Evolutionary conservation across 1,140 invertebrate species (phyloP), one percentile per base, ranked within the genome.

Genomic region (Plectus sambesii): DNA sequence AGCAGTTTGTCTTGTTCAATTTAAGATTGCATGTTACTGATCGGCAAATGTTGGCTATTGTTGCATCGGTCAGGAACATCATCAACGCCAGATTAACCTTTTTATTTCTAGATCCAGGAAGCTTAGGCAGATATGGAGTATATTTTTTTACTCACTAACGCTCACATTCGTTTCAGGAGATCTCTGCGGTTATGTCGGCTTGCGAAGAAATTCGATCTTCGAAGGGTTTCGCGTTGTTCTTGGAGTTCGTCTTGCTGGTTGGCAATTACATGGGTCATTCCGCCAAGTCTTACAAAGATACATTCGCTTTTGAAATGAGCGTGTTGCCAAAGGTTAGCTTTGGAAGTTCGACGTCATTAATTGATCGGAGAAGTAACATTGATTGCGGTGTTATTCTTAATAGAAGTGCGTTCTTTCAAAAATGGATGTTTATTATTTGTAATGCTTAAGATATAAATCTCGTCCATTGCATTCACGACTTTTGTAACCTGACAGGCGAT

Each of bases 231-330:
- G 80, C 81, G 0, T 82, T 81, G 63, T 80, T 97, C 15, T 71
- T 98, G 3, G 84, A 94, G 69, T 70, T 96, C 0, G 80, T 97
- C 49, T 74, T 97, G 0, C 69, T 93, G 6, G 73, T 94, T 23
- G 89, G 89, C 15, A 97, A 94, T 73, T 88, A 85, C 58, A 85
- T 96, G 81, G 94, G 94, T 69, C 80, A 85, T 2, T 88, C 89
- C 0, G 88, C 87, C 0, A 82, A 81, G 38, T 38, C 47, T 23
- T 41, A 56, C 57, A 93, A 93, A 68, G 88, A 82, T 5, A 83
- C 87, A 60, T 83, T 87, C 62, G 93, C 87, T 3, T 98, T 96
- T 72, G 89, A 98, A 71, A 90, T 97, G 47, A 89, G 81, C 67
- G 96, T 87, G 69, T 75, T 98, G 2, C 83, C 87, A 0, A 96